Base-by-base conservation (phyloP, 2,113 vertebrate species). In the Oryzias javanicus region DNA sequence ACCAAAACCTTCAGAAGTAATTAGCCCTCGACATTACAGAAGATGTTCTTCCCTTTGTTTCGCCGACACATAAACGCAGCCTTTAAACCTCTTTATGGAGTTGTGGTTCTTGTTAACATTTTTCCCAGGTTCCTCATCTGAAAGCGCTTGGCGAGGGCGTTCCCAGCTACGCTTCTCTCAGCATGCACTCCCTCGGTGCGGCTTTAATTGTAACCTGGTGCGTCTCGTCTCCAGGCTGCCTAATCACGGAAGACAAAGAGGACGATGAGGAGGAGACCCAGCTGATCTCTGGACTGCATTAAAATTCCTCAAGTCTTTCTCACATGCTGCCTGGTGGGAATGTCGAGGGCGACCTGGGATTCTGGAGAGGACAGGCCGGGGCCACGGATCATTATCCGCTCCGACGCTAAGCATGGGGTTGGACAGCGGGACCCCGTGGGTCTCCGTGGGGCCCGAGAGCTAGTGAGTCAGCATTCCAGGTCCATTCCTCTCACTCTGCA, bases 331-430 rank as follows among this genome's bases (percentile, higher is more conserved):
- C 66, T 35, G 14, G 51, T 10, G 53, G 67, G 75, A 67, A 35
- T 69, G 49, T 64, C 0, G 47, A n/a, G 45, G 71, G 72, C 70
- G 72, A 84, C 70, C 74, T 74, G 78, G 78, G 70, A 78, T 51
- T 80, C 60, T 22, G 22, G 29, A 49, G 59, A n/a, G 4, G 41
- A 29, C 61, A 75, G 84, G 83, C 88, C 81, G 76, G 53, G 45
- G 76, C 60, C 76, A 82, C 41, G 63, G 88, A 87, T 89, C 84
- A 88, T 89, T 89, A 86, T 89, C 85, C 83, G 71, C 76, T 80
- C 75, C 35, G 60, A 27, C 68, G 55, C 42, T 3, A 42, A 48
- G 67, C 29, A 4, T 4, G 20, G 50, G 70, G 27, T 52, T 54
- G 58, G 60, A 40, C 56, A 44, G 6, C 48, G 4, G 61, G 67